These are phyloP conservation scores for Epinephelus fuscoguttatus DNA, from an alignment of 2,113 vertebrate species.

Conservation along the genomic window DNA sequence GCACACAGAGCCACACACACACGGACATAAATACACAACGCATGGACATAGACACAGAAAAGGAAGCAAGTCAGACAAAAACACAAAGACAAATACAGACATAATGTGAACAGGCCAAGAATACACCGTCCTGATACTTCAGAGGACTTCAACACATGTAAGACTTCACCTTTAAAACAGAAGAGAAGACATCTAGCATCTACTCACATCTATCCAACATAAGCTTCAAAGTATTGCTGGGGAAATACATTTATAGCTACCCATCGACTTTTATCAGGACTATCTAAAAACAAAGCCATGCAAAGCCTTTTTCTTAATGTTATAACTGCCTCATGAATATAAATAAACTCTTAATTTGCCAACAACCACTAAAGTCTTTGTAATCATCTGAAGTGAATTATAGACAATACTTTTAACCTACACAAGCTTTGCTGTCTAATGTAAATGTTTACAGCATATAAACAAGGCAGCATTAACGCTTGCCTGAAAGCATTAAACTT, in stretches of 20 bases:
- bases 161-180: neutral
- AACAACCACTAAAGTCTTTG: neutral
- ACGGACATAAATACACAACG: neutral
- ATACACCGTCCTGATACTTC: neutral
- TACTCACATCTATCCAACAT: neutral
- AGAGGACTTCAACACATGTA: neutral
- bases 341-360: neutral
- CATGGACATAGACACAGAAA: neutral
- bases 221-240: neutral
- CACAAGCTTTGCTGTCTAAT: conserved; percentile 15
- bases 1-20: conserved; percentile 18
- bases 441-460: neutral
- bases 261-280: neutral
- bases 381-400: neutral
- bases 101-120: conserved; percentile 1
- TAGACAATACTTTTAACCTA: neutral
- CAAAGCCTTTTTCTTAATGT: neutral
- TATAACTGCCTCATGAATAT: neutral
- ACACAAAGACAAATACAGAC: conserved; percentile 9
- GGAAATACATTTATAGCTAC: neutral
- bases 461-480: conserved; percentile 1
- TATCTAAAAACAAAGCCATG: neutral
- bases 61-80: neutral
- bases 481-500: neutral
- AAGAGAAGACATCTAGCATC: neutral